These are phyloP conservation scores for Erythrocercus mccallii DNA, from an alignment of 2,113 vertebrate genomes.

Conservation along the genomic window DNA sequence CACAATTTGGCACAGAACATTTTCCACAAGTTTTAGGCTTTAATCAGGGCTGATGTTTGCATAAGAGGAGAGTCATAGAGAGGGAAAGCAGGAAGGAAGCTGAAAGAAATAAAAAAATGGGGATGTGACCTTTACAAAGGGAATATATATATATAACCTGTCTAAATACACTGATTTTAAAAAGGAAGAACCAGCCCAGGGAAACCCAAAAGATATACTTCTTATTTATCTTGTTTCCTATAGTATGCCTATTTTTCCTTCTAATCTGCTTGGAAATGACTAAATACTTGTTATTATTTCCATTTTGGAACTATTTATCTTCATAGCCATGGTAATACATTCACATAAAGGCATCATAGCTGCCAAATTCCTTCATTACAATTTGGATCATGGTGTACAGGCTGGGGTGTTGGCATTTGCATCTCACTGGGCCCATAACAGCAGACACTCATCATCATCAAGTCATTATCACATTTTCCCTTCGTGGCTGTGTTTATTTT, in stretches of 20 bases:
- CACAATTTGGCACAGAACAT: background rate
- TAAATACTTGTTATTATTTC: slow-evolving; percentile 69
- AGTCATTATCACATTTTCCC: slow-evolving; percentile 71
- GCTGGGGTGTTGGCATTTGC: slow-evolving; percentile 36
- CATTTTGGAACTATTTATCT: slow-evolving; percentile 67
- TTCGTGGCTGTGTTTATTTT: slow-evolving; percentile 55
- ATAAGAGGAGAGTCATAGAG: background rate
- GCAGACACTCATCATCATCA: slow-evolving; percentile 62
- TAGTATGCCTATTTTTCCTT: slow-evolving; percentile 14
- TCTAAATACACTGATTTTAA: background rate
- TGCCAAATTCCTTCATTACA: slow-evolving; percentile 56
- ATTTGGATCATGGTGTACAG: slow-evolving; percentile 26
- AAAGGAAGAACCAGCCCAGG: slow-evolving; percentile 11
- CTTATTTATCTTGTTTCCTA: slow-evolving; percentile 46
- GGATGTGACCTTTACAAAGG: background rate
- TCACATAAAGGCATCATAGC: slow-evolving; percentile 41
- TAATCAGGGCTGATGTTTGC: slow-evolving; percentile 9
- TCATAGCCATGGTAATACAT: slow-evolving; percentile 51
- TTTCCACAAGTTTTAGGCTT: background rate
- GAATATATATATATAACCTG: background rate
- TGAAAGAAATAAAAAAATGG: background rate
- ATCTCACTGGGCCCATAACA: slow-evolving; percentile 33
- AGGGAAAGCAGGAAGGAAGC: background rate
- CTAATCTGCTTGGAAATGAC: slow-evolving; percentile 60
- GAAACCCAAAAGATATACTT: background rate